phyloP scores from a whole-genome alignment of 2,888 invertebrate species.

The Nysson spinosus region DNA sequence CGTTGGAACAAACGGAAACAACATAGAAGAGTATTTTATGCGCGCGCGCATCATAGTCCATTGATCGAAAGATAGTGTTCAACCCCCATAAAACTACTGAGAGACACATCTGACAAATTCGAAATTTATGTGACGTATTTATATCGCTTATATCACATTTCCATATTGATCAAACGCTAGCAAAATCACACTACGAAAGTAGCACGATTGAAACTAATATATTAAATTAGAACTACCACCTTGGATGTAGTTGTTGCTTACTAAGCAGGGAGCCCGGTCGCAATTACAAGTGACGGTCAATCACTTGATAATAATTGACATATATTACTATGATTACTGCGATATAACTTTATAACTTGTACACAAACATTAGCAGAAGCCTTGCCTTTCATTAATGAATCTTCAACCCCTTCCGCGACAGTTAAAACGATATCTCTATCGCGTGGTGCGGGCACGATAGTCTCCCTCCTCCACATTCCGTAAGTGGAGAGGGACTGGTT shows the following conservation, averaged over 20 bases:
- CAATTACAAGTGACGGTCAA: too few relatives aligned
- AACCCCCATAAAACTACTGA: conserved; percentile 59
- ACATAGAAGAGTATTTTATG: conserved; percentile 58
- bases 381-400: conserved; percentile 22
- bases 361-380: neutral
- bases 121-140: neutral
- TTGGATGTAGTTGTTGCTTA: too few relatives aligned
- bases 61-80: conserved; percentile 73
- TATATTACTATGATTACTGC: too few relatives aligned
- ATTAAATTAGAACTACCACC: too few relatives aligned
- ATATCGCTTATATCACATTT: too few relatives aligned
- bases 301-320: too few relatives aligned
- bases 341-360: too few relatives aligned
- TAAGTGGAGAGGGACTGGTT: conserved; percentile 43
- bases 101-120: conserved; percentile 36
- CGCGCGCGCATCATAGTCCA: conserved; percentile 72
- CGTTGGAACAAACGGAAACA: conserved; percentile 62
- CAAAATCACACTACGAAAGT: too few relatives aligned
- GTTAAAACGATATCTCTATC: conserved; percentile 50
- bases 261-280: too few relatives aligned
- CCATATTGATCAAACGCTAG: too few relatives aligned
- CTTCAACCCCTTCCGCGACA: conserved; percentile 33
- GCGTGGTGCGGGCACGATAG: conserved; percentile 36
- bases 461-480: conserved; percentile 6
- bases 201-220: too few relatives aligned